These are phyloP conservation scores for Nibea albiflora DNA, from an alignment of 2,113 vertebrate species.

Conservation along the genomic window DNA sequence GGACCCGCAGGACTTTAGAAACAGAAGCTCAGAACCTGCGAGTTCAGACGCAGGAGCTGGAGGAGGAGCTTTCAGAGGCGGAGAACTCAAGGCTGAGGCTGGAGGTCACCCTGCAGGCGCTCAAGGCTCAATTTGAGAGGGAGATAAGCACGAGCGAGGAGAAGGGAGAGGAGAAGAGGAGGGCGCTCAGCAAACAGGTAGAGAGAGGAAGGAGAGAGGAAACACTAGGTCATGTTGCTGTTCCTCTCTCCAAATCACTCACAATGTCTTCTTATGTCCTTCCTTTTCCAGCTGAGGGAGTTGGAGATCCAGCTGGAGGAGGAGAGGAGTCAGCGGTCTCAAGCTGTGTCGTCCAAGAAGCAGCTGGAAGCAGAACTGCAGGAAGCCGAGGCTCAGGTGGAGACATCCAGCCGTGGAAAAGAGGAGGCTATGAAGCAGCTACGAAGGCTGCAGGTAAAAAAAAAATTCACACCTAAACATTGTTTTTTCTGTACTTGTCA, in stretches of 20 bases:
- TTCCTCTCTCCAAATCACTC: background rate
- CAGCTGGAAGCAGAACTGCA: slow-evolving; percentile 90
- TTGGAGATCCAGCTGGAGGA: slow-evolving; percentile 90
- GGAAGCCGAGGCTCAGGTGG: slow-evolving; percentile 86
- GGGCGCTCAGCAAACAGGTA: slow-evolving; percentile 87
- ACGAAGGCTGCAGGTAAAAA: slow-evolving; percentile 88
- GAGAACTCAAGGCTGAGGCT: slow-evolving; percentile 81
- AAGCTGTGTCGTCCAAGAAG: slow-evolving; percentile 86
- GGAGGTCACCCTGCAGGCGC: slow-evolving; percentile 86
- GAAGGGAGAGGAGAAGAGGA: slow-evolving; percentile 87
- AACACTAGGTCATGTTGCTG: background rate
- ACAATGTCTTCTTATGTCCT: background rate
- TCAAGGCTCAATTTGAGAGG: slow-evolving; percentile 86
- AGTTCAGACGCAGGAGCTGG: slow-evolving; percentile 84
- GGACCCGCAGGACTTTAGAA: slow-evolving; percentile 85
- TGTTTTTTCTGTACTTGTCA: fast-evolving
- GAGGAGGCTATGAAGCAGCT: slow-evolving; percentile 90
- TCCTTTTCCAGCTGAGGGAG: slow-evolving; percentile 83
- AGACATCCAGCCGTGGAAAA: slow-evolving; percentile 83
- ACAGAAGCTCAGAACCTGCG: slow-evolving; percentile 87
- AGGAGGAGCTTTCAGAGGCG: slow-evolving; percentile 78
- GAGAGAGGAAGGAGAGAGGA: background rate
- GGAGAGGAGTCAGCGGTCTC: slow-evolving; percentile 89
- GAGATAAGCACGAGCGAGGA: slow-evolving; percentile 85
- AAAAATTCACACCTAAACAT: background rate